Evolutionary conservation across 2,113 vertebrate species (phyloP).

Genomic region (Chaetorhynchus papuensis): DNA sequence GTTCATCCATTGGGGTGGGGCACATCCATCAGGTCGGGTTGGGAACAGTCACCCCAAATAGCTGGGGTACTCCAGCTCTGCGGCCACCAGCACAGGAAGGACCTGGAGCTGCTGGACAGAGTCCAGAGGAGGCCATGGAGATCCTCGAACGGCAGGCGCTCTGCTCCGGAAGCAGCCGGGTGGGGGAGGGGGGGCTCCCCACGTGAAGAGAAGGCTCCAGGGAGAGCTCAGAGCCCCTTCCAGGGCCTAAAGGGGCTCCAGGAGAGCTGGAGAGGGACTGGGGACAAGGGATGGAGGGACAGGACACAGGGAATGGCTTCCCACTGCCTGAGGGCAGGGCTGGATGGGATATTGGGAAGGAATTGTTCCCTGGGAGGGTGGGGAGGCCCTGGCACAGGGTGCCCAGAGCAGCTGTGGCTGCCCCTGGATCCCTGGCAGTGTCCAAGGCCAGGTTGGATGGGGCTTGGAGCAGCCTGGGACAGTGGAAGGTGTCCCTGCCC

Average conservation of each 20-base stretch:
- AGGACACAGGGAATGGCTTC: not conserved
- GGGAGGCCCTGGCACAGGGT: not conserved
- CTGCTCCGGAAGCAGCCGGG: not conserved
- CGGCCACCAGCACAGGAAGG: not conserved
- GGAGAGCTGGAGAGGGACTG: not conserved
- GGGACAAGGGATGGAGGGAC: not conserved
- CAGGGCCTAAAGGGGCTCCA: not conserved
- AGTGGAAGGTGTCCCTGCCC: not conserved
- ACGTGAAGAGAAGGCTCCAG: not conserved
- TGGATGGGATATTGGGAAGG: not conserved
- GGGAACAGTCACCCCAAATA: not conserved
- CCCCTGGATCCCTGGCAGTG: not conserved
- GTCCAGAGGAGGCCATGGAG: accelerated
- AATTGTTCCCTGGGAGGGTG: not conserved
- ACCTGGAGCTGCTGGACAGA: accelerated
- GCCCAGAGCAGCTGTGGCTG: not conserved
- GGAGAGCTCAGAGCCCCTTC: not conserved
- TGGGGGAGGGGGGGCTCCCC: not conserved
- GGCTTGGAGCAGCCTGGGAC: accelerated
- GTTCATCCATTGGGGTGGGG: accelerated
- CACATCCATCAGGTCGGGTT: accelerated
- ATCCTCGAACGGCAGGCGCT: not conserved
- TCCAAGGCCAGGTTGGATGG: accelerated
- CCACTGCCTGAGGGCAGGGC: not conserved
- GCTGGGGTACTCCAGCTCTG: not conserved